phyloP scores from a whole-genome alignment of 2,888 invertebrate genomes.

The Eupithecia subfuscata region DNA sequence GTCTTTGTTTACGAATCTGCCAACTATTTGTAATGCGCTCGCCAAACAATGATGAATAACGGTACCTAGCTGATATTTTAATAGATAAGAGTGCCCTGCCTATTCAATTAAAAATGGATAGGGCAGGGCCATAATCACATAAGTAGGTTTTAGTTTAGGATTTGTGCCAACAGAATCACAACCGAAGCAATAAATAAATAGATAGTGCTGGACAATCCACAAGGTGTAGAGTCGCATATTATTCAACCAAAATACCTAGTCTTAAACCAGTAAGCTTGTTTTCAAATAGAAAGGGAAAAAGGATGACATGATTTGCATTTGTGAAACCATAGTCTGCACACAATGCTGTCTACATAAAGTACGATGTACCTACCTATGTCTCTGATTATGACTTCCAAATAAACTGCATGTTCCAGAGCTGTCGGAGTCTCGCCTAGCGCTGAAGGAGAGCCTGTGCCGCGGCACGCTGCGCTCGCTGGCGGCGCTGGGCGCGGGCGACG shows the following conservation, averaged over 20 bases:
- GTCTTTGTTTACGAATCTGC: conserved; percentile 62
- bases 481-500: conserved; percentile 84
- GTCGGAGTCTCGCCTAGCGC: conserved; percentile 80
- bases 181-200: no score
- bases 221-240: not conserved
- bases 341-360: no score
- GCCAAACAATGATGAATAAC: conserved; percentile 56
- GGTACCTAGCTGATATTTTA: not conserved
- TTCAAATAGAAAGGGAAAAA: not conserved
- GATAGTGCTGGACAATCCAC: no score
- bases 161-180: not conserved
- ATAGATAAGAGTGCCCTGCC: not conserved
- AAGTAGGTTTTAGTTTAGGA: not conserved
- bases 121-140: not conserved
- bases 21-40: conserved; percentile 66
- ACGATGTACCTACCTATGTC: no score
- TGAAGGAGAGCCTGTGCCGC: conserved; percentile 85
- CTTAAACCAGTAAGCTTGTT: not conserved
- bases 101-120: not conserved
- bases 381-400: not conserved
- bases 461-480: conserved; percentile 84
- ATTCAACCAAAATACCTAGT: no score
- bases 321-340: no score
- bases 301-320: not conserved
- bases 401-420: conserved; percentile 74